A percentile compares a stretch with the other conserved stretches of the same genome.
Evolutionary conservation across 2,888 invertebrate genomes (phyloP).

Genomic region (Creontiades dilutus): DNA sequence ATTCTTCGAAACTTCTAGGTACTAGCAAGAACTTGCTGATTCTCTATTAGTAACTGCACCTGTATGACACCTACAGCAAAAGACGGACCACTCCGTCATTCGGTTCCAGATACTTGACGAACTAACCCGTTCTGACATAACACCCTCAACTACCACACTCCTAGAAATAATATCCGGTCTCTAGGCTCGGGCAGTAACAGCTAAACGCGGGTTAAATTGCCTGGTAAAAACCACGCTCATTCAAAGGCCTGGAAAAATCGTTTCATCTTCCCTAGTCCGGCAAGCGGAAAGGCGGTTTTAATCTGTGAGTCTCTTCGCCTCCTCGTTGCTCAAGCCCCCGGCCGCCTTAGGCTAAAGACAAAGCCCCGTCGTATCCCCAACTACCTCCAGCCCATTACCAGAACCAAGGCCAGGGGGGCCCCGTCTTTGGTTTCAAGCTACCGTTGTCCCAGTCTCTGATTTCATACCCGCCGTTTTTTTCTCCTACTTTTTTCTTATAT

Average conservation of each 20-base stretch:
- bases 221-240: conserved; percentile 23
- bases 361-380: conserved; percentile 40
- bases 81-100: too few species aligned
- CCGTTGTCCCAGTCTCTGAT: conserved; percentile 64
- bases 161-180: conserved; percentile 15
- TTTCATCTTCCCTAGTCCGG: conserved; percentile 49
- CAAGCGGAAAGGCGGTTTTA: conserved; percentile 57
- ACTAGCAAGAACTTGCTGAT: too few species aligned
- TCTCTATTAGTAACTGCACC: too few species aligned
- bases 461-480: conserved; percentile 61
- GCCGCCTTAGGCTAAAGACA: conserved; percentile 50
- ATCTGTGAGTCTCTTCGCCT: conserved; percentile 54
- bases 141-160: background rate
- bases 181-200: conserved; percentile 4
- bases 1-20: too few species aligned
- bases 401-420: conserved; percentile 62
- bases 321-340: conserved; percentile 41
- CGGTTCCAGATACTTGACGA: too few species aligned
- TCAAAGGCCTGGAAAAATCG: conserved; percentile 50
- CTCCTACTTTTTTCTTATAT: background rate
- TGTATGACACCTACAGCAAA: too few species aligned
- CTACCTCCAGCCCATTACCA: conserved; percentile 41
- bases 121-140: too few species aligned
- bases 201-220: conserved; percentile 28
- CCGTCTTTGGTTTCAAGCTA: conserved; percentile 67